Evolutionary conservation across 1,140 invertebrate genomes (phyloP).

Genomic region (Eciton burchellii): DNA sequence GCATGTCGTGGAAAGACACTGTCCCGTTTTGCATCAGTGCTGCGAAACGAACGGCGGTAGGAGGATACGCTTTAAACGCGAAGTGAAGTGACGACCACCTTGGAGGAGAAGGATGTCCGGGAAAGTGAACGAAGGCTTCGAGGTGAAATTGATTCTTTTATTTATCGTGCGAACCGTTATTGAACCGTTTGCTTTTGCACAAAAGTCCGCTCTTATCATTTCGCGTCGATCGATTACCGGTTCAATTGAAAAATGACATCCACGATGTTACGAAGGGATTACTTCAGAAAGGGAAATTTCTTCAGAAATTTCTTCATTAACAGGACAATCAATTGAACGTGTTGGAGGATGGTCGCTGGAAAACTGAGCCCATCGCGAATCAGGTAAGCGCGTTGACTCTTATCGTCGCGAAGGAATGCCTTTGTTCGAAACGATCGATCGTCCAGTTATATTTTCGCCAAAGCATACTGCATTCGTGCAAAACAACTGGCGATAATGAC

Average conservation of each 20-base stretch:
- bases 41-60: not conserved
- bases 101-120: conserved; percentile 63
- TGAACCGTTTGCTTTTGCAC: not conserved
- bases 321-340: conserved; percentile 57
- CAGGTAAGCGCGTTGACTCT: conserved; percentile 40
- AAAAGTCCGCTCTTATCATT: not conserved
- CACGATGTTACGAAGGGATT: not conserved
- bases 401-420: not conserved
- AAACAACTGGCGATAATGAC: not conserved
- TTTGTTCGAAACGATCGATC: conserved; percentile 1
- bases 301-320: conserved; percentile 19
- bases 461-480: not conserved
- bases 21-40: conserved; percentile 7
- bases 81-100: not conserved
- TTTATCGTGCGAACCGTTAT: not conserved
- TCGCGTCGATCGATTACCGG: not conserved
- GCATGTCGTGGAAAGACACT: not conserved
- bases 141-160: conserved; percentile 59
- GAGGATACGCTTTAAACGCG: not conserved
- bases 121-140: conserved; percentile 49
- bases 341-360: conserved; percentile 27
- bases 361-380: conserved; percentile 1
- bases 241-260: not conserved
- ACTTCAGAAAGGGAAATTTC: not conserved
- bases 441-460: not conserved